Evolutionary conservation across 2,113 vertebrate genomes (phyloP).

Genomic region (Salvelinus sp.): DNA sequence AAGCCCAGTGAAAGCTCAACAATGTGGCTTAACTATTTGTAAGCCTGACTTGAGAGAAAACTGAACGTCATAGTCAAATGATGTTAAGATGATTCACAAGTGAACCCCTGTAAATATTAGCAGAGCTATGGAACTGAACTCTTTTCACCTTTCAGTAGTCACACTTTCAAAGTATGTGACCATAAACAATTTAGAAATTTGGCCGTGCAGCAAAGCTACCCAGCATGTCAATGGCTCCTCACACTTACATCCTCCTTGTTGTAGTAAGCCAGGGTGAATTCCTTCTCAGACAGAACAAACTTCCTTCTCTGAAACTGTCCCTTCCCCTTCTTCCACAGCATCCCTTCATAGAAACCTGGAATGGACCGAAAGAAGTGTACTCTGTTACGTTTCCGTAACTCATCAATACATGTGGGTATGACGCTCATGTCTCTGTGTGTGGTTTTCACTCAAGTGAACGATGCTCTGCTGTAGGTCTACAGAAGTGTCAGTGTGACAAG

Average conservation of each 20-base stretch:
- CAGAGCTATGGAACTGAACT: no score
- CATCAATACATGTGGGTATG: background rate
- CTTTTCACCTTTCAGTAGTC: no score
- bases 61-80: no score
- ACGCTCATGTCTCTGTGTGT: background rate
- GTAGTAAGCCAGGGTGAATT: slow-evolving; percentile 74
- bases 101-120: no score
- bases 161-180: no score
- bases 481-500: background rate
- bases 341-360: slow-evolving; percentile 70
- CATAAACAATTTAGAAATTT: no score
- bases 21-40: background rate
- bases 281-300: slow-evolving; percentile 72
- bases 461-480: no score
- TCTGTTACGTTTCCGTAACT: background rate
- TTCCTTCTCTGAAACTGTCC: slow-evolving; percentile 74
- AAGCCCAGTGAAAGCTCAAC: background rate
- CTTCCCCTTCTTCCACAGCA: slow-evolving; percentile 77
- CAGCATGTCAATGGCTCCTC: background rate
- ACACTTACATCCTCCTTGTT: slow-evolving; percentile 74
- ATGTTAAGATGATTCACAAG: no score
- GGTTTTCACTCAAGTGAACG: no score
- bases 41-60: no score
- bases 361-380: slow-evolving; percentile 10
- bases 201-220: background rate